These are phyloP conservation scores for Spodoptera littoralis DNA, from an alignment of 2,888 invertebrate species.

Conservation along the genomic window DNA sequence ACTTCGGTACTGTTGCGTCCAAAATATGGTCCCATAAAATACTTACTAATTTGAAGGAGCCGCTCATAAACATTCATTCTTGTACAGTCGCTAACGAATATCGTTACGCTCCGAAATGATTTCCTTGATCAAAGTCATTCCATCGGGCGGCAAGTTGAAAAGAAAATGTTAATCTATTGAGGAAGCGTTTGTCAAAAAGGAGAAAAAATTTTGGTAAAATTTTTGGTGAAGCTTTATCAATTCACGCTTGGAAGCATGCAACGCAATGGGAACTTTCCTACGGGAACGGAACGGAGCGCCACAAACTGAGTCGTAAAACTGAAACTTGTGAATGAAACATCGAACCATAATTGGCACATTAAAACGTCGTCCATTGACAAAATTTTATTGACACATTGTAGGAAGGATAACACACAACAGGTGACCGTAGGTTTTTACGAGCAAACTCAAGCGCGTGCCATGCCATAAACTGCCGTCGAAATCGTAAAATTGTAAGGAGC, in stretches of 20 bases:
- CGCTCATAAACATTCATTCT: constrained; percentile 57
- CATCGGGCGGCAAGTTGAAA: constrained; percentile 24
- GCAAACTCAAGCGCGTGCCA: constrained; percentile 76
- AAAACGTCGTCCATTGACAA: constrained; percentile 81
- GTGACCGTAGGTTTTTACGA: constrained; percentile 86
- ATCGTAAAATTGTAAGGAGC: constrained; percentile 81
- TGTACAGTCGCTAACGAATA: constrained; percentile 57
- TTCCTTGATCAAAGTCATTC: constrained; percentile 33
- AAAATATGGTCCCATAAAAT: constrained; percentile 43
- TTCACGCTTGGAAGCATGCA: constrained; percentile 39
- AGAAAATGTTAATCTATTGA: constrained; percentile 37
- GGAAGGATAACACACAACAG: constrained; percentile 80
- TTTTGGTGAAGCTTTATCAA: constrained; percentile 37
- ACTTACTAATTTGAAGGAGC: constrained; percentile 53
- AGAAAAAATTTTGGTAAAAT: constrained; percentile 30
- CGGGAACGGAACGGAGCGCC: constrained; percentile 60
- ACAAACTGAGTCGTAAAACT: constrained; percentile 68
- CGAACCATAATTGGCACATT: constrained; percentile 80
- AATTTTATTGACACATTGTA: constrained; percentile 81
- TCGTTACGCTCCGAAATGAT: constrained; percentile 29
- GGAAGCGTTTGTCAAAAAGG: constrained; percentile 36
- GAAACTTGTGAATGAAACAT: constrained; percentile 77
- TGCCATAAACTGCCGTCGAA: constrained; percentile 77
- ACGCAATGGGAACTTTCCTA: constrained; percentile 47
- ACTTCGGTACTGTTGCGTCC: constrained; percentile 39